Evolutionary conservation across 2,113 vertebrate genomes (phyloP).

Genomic region (Lonchura striata): DNA sequence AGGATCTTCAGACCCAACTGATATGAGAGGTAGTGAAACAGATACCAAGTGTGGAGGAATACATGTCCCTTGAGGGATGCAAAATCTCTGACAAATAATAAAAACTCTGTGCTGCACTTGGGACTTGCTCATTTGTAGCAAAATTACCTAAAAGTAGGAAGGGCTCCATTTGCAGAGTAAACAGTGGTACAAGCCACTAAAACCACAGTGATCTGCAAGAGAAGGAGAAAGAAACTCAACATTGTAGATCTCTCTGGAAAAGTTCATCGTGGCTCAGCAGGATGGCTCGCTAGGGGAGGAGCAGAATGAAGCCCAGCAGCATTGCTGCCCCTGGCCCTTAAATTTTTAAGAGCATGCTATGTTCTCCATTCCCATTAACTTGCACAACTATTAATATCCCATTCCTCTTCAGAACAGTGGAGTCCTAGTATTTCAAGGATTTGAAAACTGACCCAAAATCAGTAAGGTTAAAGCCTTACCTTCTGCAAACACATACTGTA

Average conservation of each 20-base stretch:
- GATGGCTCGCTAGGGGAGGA: not conserved
- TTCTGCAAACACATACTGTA: not conserved
- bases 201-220: not conserved
- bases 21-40: rapidly evolving
- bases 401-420: not conserved
- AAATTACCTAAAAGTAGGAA: not conserved
- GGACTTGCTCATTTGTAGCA: not conserved
- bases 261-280: not conserved
- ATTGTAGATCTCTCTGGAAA: not conserved
- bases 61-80: not conserved
- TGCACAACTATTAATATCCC: not conserved
- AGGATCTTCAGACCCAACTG: not conserved
- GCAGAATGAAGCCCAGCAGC: not conserved
- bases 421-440: not conserved
- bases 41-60: not conserved
- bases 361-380: not conserved
- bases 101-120: rapidly evolving
- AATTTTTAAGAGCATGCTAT: not conserved
- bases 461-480: not conserved
- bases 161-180: not conserved
- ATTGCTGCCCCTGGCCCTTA: not conserved
- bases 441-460: not conserved
- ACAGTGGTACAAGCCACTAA: not conserved
- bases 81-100: not conserved
- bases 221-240: not conserved